These are phyloP conservation scores for Podarcis raffonei DNA, from an alignment of 2,113 vertebrate genomes.

Conservation along the genomic window DNA sequence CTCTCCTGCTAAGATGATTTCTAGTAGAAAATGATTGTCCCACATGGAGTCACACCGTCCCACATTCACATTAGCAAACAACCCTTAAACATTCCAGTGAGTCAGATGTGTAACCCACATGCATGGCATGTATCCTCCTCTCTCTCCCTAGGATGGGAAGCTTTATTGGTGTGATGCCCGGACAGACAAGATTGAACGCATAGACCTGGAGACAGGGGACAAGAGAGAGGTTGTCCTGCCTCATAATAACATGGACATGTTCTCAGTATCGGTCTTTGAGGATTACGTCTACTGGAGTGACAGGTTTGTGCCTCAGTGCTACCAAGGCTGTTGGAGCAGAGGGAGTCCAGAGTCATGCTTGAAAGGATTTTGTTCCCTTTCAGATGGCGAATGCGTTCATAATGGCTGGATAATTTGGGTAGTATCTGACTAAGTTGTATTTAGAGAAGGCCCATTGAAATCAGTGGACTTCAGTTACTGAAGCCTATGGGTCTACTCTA, in stretches of 20 bases:
- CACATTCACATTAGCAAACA: background rate
- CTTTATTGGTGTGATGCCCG: constrained; percentile 97
- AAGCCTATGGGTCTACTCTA: too few relatives aligned
- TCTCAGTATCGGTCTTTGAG: constrained; percentile 95
- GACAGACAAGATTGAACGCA: constrained; percentile 94
- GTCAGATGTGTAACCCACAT: background rate
- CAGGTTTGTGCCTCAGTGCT: constrained; percentile 71
- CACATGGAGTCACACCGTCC: background rate
- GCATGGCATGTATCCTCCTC: background rate
- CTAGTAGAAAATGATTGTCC: background rate
- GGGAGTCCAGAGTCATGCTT: background rate
- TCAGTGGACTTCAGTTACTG: too few relatives aligned
- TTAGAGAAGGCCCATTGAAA: too few relatives aligned
- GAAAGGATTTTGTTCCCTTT: background rate
- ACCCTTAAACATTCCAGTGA: background rate
- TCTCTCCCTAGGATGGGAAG: constrained; percentile 80
- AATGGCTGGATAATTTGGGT: background rate
- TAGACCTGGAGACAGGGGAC: constrained; percentile 92
- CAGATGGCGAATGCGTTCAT: background rate
- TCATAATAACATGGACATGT: constrained; percentile 99
- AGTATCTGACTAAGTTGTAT: too few relatives aligned
- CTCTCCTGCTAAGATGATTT: background rate
- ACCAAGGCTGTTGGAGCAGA: background rate
- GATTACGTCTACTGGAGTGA: constrained; percentile 98
- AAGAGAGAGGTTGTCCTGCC: constrained; percentile 91